A percentile compares a stretch with the other conserved stretches of the same genome.
These are phyloP conservation scores for Connochaetes taurinus DNA, from an alignment of 2,113 vertebrate genomes.

Conservation along the genomic window DNA sequence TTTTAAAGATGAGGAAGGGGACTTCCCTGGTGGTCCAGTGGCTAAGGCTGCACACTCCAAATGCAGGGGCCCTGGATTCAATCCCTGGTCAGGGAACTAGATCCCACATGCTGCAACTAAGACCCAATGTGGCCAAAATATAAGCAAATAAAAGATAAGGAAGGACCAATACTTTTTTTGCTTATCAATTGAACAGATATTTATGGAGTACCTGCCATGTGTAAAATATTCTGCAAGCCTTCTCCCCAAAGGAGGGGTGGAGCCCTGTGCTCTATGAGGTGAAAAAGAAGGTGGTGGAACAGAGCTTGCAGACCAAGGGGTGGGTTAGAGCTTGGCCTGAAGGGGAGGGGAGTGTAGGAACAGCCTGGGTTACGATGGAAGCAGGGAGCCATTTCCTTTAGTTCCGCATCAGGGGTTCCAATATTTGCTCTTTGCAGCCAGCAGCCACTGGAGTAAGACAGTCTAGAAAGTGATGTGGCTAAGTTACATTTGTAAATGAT, in stretches of 20 bases:
- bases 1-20: background rate
- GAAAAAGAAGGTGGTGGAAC: background rate
- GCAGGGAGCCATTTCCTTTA: background rate
- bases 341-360: too few relatives aligned
- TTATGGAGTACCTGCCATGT: background rate
- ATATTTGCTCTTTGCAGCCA: background rate
- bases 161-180: background rate
- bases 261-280: background rate
- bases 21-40: background rate
- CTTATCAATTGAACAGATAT: background rate
- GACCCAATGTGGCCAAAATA: background rate
- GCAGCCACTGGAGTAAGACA: background rate
- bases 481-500: background rate
- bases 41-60: background rate
- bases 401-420: background rate
- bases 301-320: background rate
- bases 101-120: background rate
- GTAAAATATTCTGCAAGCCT: background rate
- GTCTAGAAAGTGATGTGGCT: background rate
- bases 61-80: background rate
- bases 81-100: background rate
- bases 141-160: background rate
- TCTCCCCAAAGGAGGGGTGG: background rate
- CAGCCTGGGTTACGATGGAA: background rate
- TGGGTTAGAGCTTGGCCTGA: background rate